These are phyloP conservation scores for Tetragnatha montana DNA, from an alignment of 2,888 invertebrate genomes.

Conservation along the genomic window DNA sequence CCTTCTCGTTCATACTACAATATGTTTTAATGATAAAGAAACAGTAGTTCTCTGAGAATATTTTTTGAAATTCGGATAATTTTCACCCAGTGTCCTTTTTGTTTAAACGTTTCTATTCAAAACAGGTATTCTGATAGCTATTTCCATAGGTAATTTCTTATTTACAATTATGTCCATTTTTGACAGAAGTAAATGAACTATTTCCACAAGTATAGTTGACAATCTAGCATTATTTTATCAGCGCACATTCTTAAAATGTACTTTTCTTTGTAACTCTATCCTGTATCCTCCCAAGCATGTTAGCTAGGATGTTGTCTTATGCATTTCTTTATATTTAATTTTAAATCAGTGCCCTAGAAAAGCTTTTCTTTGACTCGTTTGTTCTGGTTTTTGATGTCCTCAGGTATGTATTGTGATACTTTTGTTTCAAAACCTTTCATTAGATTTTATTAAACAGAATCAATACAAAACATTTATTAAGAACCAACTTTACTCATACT, in stretches of 20 bases:
- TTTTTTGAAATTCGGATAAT: neutral
- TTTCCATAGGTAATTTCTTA: neutral
- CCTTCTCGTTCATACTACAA: too few relatives aligned
- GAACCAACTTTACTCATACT: too few relatives aligned
- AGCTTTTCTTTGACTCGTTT: neutral
- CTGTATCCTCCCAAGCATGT: neutral
- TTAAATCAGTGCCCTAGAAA: neutral
- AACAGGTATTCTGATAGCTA: neutral
- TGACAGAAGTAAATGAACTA: neutral
- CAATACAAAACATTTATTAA: too few relatives aligned
- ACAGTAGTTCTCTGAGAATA: too few relatives aligned
- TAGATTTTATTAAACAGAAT: neutral
- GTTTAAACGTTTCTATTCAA: neutral
- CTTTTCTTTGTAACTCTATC: neutral
- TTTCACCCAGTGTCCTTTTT: neutral
- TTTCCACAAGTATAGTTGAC: too few relatives aligned
- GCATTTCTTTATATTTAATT: neutral
- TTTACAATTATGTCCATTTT: neutral
- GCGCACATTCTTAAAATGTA: neutral
- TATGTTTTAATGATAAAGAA: too few relatives aligned
- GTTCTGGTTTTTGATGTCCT: neutral
- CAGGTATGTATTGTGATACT: conserved; percentile 5
- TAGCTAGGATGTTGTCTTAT: neutral
- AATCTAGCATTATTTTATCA: neutral
- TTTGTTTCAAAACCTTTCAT: neutral